phyloP scores from a whole-genome alignment of 2,888 invertebrate species.

The Slavum lentiscoides region DNA sequence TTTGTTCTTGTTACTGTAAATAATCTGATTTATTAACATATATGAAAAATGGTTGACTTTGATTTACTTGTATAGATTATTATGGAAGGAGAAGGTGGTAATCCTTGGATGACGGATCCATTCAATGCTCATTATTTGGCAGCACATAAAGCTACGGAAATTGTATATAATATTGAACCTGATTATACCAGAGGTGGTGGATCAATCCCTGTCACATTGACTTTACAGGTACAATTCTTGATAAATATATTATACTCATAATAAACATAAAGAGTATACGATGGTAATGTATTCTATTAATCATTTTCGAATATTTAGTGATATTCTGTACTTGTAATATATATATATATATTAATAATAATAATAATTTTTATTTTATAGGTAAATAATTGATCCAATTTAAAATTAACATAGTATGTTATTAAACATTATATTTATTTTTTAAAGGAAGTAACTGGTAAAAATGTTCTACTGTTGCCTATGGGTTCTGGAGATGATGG shows the following conservation, averaged over 20 bases:
- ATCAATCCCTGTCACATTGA: slow-evolving; percentile 94
- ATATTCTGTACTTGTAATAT: no score
- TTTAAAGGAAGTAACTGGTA: slow-evolving; percentile 78
- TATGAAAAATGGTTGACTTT: background rate
- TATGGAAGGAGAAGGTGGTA: slow-evolving; percentile 69
- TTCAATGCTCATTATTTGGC: slow-evolving; percentile 91
- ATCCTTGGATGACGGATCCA: slow-evolving; percentile 91
- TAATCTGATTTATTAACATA: background rate
- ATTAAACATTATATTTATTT: background rate
- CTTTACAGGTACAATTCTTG: slow-evolving; percentile 65
- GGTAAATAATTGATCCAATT: no score
- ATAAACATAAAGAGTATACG: no score
- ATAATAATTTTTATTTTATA: background rate
- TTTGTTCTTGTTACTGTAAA: no score
- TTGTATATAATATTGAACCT: slow-evolving; percentile 87
- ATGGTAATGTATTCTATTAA: no score
- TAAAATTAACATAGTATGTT: background rate
- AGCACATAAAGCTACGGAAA: slow-evolving; percentile 76
- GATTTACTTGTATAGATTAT: slow-evolving; percentile 32
- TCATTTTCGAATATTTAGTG: no score
- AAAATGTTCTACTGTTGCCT: slow-evolving; percentile 91
- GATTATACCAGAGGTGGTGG: slow-evolving; percentile 97
- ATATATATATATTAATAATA: no score
- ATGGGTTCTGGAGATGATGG: slow-evolving; percentile 96
- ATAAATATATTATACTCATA: no score